Base-by-base conservation (phyloP, 2,113 vertebrate genomes). In the Rhadina sibilatrix region DNA sequence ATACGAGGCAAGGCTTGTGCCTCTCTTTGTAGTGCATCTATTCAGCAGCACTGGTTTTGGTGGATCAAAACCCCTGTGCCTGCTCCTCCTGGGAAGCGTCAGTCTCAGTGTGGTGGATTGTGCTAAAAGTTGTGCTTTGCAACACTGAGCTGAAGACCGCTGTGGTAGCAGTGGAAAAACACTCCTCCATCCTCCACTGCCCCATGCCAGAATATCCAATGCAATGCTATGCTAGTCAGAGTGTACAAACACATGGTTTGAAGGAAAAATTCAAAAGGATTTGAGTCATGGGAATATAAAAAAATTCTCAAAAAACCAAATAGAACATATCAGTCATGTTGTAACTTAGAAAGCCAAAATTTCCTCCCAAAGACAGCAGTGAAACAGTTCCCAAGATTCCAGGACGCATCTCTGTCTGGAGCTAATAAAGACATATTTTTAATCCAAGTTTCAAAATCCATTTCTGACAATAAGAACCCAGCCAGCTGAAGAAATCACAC, bases 371-470 rank as follows among this genome's bases (percentile, higher is more conserved):
- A 97, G 95, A 95, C 97, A 92, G 93, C 96, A 97, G 74, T 66
- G 68, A 98, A 96, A 95, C 83, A 97, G 88, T 95, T 98, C 97
- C 98, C 97, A 97, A 96, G 93, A 95, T 92, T 87, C 96, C 87
- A 97, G 80, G 95, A 93, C 3, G n/a, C 97, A 97, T 97, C 97
- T 96, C 96, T 96, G 96, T 92, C 94, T 96, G 92, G 94, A 97
- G 91, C 71, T 83, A 93, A 93, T 83, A 85, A 12, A 65, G 88
- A 37, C 49, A 25, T 79, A 4, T 10, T 69, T 97, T 89, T 33
- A 92, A 96, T 93, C 93, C 96, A 95, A 89, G 66, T 85, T 95
- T 85, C 80, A 97, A 93, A 94, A 95, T 59, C 69, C 49, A 68
- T 50, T 81, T 83, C 91, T 94, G 90, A 91, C 50, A 87, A 66